Evolutionary conservation across 2,113 vertebrate species (phyloP).

Genomic region (Atrichornis clamosus): DNA sequence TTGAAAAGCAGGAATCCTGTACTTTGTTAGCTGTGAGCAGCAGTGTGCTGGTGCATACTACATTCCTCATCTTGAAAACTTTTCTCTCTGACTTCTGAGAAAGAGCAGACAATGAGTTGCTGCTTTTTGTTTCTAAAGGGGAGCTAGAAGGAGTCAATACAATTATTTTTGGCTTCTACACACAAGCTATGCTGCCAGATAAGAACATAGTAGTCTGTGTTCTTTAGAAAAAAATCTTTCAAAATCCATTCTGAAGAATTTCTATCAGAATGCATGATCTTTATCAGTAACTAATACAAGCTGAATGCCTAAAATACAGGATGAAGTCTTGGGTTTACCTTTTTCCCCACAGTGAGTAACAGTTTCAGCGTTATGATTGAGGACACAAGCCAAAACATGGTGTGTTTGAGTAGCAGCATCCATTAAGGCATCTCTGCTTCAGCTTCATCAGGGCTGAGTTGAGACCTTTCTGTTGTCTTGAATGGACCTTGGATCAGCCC

Average conservation of each 20-base stretch:
- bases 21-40: not conserved
- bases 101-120: not conserved
- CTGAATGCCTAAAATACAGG: not conserved
- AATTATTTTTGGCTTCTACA: conserved; percentile 26
- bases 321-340: not conserved
- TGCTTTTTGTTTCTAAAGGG: conserved; percentile 15
- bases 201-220: not conserved
- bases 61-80: not conserved
- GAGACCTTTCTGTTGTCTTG: not conserved
- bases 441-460: not conserved
- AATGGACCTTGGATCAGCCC: not conserved
- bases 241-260: not conserved
- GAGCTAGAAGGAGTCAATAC: not conserved
- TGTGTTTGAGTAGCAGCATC: not conserved
- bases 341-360: not conserved
- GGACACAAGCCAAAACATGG: not conserved
- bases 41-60: not conserved
- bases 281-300: conserved; percentile 12
- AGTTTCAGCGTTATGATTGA: not conserved
- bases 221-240: not conserved
- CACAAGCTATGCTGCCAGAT: not conserved
- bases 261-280: not conserved
- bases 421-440: not conserved
- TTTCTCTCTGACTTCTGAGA: not conserved
- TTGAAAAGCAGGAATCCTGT: not conserved